phyloP scores from a whole-genome alignment of 2,797 vertebrate genomes.

The Gallinago stenura region DNA sequence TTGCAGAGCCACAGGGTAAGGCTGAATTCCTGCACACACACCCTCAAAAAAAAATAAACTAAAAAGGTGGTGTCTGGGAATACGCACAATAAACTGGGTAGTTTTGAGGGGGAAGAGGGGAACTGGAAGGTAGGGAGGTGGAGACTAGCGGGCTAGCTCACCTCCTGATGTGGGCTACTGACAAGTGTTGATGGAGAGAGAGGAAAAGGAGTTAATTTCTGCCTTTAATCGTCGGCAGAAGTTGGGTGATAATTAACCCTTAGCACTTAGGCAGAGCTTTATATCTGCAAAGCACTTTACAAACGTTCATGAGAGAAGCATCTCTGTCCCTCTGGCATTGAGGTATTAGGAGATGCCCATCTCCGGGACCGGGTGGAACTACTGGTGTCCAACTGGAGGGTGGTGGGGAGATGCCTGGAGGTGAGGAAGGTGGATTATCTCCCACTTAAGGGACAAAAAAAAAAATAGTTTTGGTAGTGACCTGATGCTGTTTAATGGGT shows the following conservation, averaged over 20 bases:
- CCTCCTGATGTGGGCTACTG: not conserved
- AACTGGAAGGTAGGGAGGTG: not conserved
- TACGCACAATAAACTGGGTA: not conserved
- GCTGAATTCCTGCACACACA: not conserved
- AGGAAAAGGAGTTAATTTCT: not conserved
- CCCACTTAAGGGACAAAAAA: not conserved
- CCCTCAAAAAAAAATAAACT: not conserved
- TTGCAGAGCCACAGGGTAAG: not conserved
- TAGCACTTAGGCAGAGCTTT: slow-evolving; percentile 67
- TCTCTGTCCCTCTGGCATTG: not conserved
- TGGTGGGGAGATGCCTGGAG: not conserved
- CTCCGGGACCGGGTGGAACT: not conserved
- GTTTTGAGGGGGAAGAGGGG: not conserved
- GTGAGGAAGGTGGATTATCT: not conserved
- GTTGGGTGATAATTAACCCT: not conserved
- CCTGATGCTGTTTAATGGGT: not conserved
- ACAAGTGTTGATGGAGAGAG: fast-evolving
- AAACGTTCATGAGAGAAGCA: not conserved
- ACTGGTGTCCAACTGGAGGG: not conserved
- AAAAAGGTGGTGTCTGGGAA: not conserved
- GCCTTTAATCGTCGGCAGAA: not conserved
- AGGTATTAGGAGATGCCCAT: not conserved
- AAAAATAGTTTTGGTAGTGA: not conserved
- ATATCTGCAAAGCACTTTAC: slow-evolving; percentile 65
- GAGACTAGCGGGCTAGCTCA: slow-evolving; percentile 21